A percentile compares a stretch with the other conserved stretches of the same genome.
These are phyloP conservation scores for Lithosia quadra DNA, from an alignment of 2,888 invertebrate species.

Conservation along the genomic window DNA sequence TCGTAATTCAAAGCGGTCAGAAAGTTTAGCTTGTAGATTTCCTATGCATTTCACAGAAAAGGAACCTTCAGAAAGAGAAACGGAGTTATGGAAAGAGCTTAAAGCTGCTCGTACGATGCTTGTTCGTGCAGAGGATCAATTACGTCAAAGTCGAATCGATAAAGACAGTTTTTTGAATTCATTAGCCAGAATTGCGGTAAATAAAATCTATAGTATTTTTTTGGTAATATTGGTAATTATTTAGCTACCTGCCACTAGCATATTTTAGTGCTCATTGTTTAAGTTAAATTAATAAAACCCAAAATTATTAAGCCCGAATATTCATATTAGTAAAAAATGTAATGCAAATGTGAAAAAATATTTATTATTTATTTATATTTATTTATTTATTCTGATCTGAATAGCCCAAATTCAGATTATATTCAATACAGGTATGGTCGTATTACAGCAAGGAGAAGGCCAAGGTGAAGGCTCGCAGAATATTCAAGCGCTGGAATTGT, in stretches of 20 bases:
- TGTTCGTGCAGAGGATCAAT: conserved; percentile 72
- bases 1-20: no score
- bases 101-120: conserved; percentile 71
- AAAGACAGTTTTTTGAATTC: conserved; percentile 83
- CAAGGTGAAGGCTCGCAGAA: conserved; percentile 55
- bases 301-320: no score
- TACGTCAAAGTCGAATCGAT: conserved; percentile 76
- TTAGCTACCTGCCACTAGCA: not conserved
- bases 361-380: not conserved
- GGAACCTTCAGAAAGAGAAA: conserved; percentile 80
- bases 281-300: no score
- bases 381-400: not conserved
- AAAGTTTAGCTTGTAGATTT: not conserved
- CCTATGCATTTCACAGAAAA: conserved; percentile 59
- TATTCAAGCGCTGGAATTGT: conserved; percentile 69
- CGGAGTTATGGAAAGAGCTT: conserved; percentile 83
- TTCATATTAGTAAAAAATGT: no score
- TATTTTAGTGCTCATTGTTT: no score
- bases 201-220: conserved; percentile 50
- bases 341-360: no score
- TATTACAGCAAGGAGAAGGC: conserved; percentile 69
- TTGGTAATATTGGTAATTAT: not conserved
- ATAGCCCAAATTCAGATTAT: not conserved
- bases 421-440: not conserved
- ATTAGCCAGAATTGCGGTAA: conserved; percentile 82